These are phyloP conservation scores for Apodemus sylvaticus DNA, from an alignment of 2,113 vertebrate species.

Conservation along the genomic window DNA sequence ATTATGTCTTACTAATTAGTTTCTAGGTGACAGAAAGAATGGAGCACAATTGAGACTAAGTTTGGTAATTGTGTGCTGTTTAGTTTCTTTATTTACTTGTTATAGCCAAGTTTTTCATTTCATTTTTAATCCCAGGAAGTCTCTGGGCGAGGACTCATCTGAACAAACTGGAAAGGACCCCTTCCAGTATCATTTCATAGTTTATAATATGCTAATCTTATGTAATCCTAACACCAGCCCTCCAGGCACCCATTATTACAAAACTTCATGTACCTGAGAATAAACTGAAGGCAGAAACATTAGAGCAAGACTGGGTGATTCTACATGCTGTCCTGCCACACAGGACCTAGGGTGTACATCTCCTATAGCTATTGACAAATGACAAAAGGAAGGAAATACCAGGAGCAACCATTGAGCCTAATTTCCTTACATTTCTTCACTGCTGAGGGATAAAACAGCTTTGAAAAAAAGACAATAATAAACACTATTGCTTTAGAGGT, in stretches of 20 bases:
- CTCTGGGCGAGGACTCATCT: constrained; percentile 50
- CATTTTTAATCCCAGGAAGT: constrained; percentile 81
- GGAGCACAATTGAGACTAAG: constrained; percentile 71
- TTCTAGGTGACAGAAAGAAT: constrained; percentile 83
- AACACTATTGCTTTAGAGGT: neutral
- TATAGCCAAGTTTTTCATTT: constrained; percentile 79
- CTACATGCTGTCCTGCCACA: neutral
- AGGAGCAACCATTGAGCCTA: neutral
- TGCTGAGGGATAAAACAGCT: neutral
- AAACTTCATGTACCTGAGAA: constrained; percentile 46
- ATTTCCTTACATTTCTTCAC: constrained; percentile 39
- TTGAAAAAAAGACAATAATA: constrained; percentile 15
- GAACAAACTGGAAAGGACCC: constrained; percentile 15
- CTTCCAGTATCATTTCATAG: constrained; percentile 38
- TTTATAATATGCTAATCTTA: constrained; percentile 69
- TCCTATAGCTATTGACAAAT: neutral
- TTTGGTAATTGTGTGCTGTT: constrained; percentile 76
- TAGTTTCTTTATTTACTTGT: constrained; percentile 74
- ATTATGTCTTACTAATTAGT: constrained; percentile 84
- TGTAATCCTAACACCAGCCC: constrained; percentile 51
- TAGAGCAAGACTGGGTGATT: constrained; percentile 3
- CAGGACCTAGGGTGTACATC: neutral
- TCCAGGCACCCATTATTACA: constrained; percentile 37
- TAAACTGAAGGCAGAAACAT: constrained; percentile 27
- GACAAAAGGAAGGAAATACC: neutral